Evolutionary conservation across 2,797 vertebrate genomes (phyloP).

Genomic region (Mus spretus): DNA sequence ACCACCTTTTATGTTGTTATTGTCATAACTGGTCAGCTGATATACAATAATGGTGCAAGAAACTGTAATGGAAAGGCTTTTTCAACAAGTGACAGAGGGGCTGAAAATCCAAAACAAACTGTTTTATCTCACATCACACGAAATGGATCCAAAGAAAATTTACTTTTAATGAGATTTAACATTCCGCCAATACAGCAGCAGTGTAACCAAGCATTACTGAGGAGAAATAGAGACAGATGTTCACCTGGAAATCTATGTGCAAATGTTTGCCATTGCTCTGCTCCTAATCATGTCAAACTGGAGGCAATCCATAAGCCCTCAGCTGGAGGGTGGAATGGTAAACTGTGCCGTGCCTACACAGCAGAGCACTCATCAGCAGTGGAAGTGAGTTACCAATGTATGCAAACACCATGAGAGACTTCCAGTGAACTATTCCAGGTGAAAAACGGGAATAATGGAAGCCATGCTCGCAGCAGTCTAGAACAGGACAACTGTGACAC

Average conservation of each 20-base stretch:
- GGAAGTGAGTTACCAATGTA: not conserved
- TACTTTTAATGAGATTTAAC: not conserved
- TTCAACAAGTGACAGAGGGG: not conserved
- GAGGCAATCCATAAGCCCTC: not conserved
- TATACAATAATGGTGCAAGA: not conserved
- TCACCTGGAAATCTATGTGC: not conserved
- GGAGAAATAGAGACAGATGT: conserved; percentile 28
- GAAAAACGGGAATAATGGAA: not conserved
- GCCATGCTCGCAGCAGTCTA: not conserved
- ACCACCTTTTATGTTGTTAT: not conserved
- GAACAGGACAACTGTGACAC: not conserved
- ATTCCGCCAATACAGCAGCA: not conserved
- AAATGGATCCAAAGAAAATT: not conserved
- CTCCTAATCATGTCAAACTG: not conserved
- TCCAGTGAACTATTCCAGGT: not conserved
- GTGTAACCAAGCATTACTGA: not conserved
- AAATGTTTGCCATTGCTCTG: not conserved
- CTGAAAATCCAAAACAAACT: not conserved
- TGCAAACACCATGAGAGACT: not conserved
- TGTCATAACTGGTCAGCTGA: not conserved
- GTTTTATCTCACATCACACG: accelerated
- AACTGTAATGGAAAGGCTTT: not conserved
- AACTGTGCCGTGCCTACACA: not conserved
- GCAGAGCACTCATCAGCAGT: not conserved
- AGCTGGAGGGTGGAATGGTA: not conserved